Evolutionary conservation across 1,140 invertebrate species (phyloP).

Genomic region (Periplaneta americana): DNA sequence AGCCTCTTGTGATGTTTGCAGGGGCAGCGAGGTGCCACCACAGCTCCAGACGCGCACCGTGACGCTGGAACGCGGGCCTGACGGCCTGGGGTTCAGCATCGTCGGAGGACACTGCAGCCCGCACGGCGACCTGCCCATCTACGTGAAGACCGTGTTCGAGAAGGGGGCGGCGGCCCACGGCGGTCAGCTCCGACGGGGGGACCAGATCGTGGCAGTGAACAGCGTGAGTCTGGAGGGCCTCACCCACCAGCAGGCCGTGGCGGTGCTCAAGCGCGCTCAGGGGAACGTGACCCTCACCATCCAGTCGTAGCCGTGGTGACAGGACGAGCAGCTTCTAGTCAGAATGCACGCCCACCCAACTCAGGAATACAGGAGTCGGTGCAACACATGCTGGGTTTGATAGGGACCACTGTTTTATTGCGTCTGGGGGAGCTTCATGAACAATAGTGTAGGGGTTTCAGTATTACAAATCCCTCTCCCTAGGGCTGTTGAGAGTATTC

Average conservation of each 20-base stretch:
- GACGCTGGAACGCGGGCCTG: conserved; percentile 60
- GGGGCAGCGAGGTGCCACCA: conserved; percentile 3
- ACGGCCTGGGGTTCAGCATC: conserved; percentile 73
- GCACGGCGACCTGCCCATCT: conserved; percentile 71
- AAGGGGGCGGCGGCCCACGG: conserved; percentile 66
- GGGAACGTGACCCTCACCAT: conserved; percentile 51
- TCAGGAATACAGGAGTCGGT: neutral
- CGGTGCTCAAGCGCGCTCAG: conserved; percentile 47
- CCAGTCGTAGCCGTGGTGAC: conserved; percentile 29
- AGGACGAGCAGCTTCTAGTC: neutral
- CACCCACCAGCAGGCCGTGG: conserved; percentile 55
- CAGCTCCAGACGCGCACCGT: conserved; percentile 37
- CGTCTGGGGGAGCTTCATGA: neutral
- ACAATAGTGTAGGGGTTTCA: neutral
- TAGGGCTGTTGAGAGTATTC: neutral
- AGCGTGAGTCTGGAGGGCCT: conserved; percentile 46
- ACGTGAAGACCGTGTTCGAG: conserved; percentile 77
- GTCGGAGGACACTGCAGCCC: conserved; percentile 73
- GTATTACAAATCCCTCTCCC: neutral
- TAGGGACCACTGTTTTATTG: neutral
- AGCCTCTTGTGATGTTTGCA: too few species aligned
- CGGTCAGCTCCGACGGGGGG: conserved; percentile 55
- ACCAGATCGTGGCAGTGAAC: conserved; percentile 53
- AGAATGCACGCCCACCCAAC: neutral
- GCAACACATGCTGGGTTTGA: too few species aligned